Evolutionary conservation across 2,113 vertebrate species (phyloP).

Genomic region (Theristicus caerulescens): DNA sequence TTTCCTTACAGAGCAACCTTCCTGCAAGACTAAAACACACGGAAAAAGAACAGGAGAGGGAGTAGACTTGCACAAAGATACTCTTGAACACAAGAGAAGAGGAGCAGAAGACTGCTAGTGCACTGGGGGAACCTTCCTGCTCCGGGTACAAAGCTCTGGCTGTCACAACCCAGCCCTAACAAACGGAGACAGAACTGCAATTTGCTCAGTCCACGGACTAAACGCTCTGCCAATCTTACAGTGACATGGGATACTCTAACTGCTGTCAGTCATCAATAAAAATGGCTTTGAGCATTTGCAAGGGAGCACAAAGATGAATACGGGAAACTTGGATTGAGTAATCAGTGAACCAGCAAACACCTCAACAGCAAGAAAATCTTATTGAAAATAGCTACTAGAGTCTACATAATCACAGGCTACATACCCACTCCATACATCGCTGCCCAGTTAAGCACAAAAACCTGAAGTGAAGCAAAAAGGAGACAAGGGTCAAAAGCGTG

Average conservation of each 20-base stretch:
- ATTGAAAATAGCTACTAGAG: not conserved
- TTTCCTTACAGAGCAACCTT: not conserved
- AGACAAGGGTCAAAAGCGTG: not conserved
- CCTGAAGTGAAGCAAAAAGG: not conserved
- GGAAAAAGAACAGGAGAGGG: not conserved
- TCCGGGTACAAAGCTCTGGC: not conserved
- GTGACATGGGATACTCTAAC: rapidly evolving
- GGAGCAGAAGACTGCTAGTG: not conserved
- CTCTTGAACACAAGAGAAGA: no score
- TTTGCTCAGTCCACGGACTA: not conserved
- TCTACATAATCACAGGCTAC: not conserved
- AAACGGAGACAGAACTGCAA: not conserved
- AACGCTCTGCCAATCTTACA: not conserved
- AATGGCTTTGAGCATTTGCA: not conserved
- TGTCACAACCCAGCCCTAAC: not conserved
- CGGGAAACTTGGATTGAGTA: not conserved
- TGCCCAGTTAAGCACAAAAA: not conserved
- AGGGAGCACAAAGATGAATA: not conserved
- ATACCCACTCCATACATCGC: not conserved
- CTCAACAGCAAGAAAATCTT: not conserved
- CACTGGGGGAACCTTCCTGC: not conserved
- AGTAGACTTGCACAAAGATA: not conserved
- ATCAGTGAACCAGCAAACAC: not conserved
- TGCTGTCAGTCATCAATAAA: not conserved
- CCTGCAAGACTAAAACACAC: not conserved